Percentiles rank a stretch among this genome's conserved stretches.
Evolutionary conservation across 2,113 vertebrate species (phyloP).

Genomic region (Pantherophis guttatus): DNA sequence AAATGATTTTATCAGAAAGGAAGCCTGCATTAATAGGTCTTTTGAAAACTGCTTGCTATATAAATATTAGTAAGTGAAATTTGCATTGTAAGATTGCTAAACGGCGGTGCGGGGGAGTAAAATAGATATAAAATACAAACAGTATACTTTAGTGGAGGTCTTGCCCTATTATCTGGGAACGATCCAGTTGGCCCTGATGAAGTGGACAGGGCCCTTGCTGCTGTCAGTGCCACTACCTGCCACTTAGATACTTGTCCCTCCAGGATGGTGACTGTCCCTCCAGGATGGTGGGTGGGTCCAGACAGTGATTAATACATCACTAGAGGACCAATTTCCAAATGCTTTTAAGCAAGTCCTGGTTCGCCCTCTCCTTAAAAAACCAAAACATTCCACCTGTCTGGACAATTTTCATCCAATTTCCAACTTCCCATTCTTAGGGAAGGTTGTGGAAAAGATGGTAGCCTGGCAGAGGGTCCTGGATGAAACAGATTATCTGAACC

Average conservation of each 20-base stretch:
- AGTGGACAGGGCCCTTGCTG: background rate
- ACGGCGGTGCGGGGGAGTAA: background rate
- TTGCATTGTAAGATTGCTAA: background rate
- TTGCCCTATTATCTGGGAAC: background rate
- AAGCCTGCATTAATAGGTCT: background rate
- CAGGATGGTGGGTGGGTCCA: background rate
- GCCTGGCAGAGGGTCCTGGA: too few species aligned
- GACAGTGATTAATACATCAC: background rate
- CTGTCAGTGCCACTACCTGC: background rate
- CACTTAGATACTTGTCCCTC: background rate
- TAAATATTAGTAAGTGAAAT: background rate
- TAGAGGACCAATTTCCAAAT: background rate
- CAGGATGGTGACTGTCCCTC: background rate
- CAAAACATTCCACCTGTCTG: too few species aligned
- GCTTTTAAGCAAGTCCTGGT: background rate
- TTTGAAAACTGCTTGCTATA: background rate
- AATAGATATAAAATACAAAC: background rate
- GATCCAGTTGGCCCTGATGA: background rate
- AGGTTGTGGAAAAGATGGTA: too few species aligned
- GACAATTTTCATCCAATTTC: too few species aligned
- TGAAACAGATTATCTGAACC: too few species aligned
- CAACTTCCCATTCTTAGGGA: too few species aligned
- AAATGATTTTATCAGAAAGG: background rate
- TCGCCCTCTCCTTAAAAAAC: background rate
- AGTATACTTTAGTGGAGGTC: background rate